Evolutionary conservation across 2,113 vertebrate genomes (phyloP), one percentile per base, ranked within the genome.

Genomic region (Prietella phreatophila): DNA sequence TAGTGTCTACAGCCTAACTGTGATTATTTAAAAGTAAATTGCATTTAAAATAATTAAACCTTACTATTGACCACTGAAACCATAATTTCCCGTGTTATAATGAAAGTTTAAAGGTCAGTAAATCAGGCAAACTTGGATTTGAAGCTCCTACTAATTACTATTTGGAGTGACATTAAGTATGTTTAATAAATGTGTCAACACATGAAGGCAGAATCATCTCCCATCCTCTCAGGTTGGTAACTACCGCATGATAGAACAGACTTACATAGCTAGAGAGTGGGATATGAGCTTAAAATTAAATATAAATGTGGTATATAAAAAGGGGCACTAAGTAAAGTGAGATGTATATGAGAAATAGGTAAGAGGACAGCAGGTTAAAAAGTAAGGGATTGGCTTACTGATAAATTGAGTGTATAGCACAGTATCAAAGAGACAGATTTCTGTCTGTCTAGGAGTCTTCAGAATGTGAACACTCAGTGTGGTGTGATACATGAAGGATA

Each of bases 121-220:
- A 67, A 67, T 47, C 39, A 19, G 39, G 39, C 27, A 83, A 83
- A 83, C 39, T 39, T 42, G 36, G 56, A 42, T 14, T 27, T 53
- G 27, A 84, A 84, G 14, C 61, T 33, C 10, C 42, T 19, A 30
- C 20, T 50, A 50, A 83, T 83, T 65, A 20, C 17, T 30, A 67
- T 25, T 20, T 67, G 39, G 63, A 84, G 10, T 67, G 82, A 33
- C 61, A 84, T 84, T 84, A 67, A 50, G 42, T 27, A 30, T 1
- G 14, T 84, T 53, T 84, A 67, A 84, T 30, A 84, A 67, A 67
- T 84, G 22, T 20, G 25, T 67, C 42, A 67, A 61, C 39, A 84
- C n/a, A 84, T 30, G 39, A 53, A 84, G 39, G 42, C 14, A 47
- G 42, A 50, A 50, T 84, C 53, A 50, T 50, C 82, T 19, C 42